Percentiles rank a stretch among this genome's conserved stretches.
phyloP scores from a whole-genome alignment of 2,113 vertebrate species.

The Turnix velox region DNA sequence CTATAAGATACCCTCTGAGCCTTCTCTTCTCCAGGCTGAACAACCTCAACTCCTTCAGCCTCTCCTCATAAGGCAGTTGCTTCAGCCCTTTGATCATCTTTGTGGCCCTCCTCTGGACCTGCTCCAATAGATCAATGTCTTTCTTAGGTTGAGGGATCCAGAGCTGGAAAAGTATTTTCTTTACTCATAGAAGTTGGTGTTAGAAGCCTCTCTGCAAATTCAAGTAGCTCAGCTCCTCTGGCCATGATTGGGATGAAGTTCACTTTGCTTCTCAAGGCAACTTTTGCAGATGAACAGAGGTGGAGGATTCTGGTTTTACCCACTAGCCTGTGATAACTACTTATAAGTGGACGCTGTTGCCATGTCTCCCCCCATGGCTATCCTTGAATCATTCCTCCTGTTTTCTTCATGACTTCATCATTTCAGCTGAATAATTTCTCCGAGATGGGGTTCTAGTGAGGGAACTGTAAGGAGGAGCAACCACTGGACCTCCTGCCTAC shows the following conservation, averaged over 20 bases:
- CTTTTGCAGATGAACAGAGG: not conserved
- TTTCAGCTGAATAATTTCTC: not conserved
- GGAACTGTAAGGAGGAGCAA: not conserved
- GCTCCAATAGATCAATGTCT: too few relatives aligned
- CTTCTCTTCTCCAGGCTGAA: too few relatives aligned
- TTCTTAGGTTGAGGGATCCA: too few relatives aligned
- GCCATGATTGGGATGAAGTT: not conserved
- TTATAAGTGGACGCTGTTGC: accelerated
- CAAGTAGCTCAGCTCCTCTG: not conserved
- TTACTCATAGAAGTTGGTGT: not conserved
- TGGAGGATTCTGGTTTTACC: not conserved
- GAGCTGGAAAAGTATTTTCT: not conserved
- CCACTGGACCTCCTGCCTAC: not conserved
- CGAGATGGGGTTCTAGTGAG: not conserved
- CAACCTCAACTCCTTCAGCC: too few relatives aligned
- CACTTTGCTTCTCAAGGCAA: not conserved
- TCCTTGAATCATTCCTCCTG: not conserved
- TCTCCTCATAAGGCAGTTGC: too few relatives aligned
- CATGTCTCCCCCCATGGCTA: not conserved
- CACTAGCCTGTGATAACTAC: not conserved
- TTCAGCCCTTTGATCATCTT: too few relatives aligned
- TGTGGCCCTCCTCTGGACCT: too few relatives aligned
- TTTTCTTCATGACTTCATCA: not conserved
- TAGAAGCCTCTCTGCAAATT: not conserved
- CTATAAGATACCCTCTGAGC: too few relatives aligned